phyloP scores from a whole-genome alignment of 1,140 invertebrate species.

The Platyura marginata region DNA sequence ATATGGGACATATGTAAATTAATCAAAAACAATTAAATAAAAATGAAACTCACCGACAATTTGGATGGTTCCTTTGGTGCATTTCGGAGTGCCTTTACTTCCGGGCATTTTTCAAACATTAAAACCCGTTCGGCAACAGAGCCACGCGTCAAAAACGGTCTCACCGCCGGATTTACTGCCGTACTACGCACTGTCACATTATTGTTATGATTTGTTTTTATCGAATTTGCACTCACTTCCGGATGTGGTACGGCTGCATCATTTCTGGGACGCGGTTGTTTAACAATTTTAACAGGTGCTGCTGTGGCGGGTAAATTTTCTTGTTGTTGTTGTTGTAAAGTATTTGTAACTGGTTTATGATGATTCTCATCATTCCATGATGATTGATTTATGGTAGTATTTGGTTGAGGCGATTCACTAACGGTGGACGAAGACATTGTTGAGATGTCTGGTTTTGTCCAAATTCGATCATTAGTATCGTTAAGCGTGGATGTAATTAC shows the following conservation, averaged over 20 bases:
- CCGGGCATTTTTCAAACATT: slow-evolving; percentile 81
- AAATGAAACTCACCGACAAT: slow-evolving; percentile 45
- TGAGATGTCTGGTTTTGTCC: background rate
- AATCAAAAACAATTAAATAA: too few species aligned
- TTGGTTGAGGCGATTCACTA: background rate
- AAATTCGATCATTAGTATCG: background rate
- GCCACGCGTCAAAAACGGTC: slow-evolving; percentile 71
- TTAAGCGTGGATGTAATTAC: slow-evolving; percentile 3
- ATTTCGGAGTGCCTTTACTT: slow-evolving; percentile 20
- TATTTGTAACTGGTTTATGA: background rate
- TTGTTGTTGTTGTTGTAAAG: background rate
- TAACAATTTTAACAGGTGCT: background rate
- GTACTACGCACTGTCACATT: slow-evolving; percentile 8
- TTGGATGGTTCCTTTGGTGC: slow-evolving; percentile 27
- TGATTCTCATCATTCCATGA: background rate
- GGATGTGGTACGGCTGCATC: slow-evolving; percentile 5
- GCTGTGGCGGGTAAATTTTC: background rate
- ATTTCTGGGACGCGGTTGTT: background rate
- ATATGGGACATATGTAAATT: too few species aligned
- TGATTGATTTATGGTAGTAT: background rate
- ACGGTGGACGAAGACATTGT: background rate
- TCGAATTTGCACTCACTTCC: slow-evolving; percentile 1
- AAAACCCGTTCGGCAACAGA: slow-evolving; percentile 81
- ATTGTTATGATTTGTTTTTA: slow-evolving; percentile 9
- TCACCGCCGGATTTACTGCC: slow-evolving; percentile 28